Evolutionary conservation across 2,797 vertebrate genomes (phyloP), one percentile per base, ranked within the genome.

Genomic region (Xyrichtys novacula): DNA sequence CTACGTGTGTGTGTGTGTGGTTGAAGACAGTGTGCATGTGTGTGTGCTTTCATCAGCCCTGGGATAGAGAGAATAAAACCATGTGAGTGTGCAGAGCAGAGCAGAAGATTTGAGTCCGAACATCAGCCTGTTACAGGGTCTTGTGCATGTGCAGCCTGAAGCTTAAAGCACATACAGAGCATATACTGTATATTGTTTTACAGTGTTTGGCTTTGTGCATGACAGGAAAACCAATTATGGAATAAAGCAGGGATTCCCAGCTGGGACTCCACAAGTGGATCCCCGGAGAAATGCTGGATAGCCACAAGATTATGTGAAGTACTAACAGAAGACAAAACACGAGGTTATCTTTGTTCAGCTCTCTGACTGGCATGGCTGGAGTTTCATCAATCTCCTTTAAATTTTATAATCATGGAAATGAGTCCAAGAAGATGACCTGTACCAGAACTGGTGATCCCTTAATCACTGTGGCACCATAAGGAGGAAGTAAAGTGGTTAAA

Each of bases 1-100:
- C 36, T 65, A 49, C 44, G n/a, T 59, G 57, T 65, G 54, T 71
- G 36, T 67, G 63, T 74, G 59, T 53, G 28, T 53, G 62, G 54
- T 53, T 53, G 20, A 59, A 59, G n/a, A n/a, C n/a, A 61, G 52
- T 69, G 39, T 65, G 62, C 71, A 56, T 47, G 26, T 55, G 64
- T 42, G 61, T 47, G 55, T 53, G 47, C 14, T 55, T 9, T 26
- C 11, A 29, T 6, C 31, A 50, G 46, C 44, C 49, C 23, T 59
- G 32, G 19, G 32, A 40, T n/a, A n/a, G 17, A 22, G 16, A 17
- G 34, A 23, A 39, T 43, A 29, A 38, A 12, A 32, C 0, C 12
- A 6, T 22, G 14, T 15, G 3, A 29, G 48, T 70, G 49, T 78
- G 39, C 42, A 32, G 36, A 47, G 39, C 42, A 32, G 36, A 47